Evolutionary conservation across 2,113 vertebrate genomes (phyloP).

Genomic region (Callipepla squamata): DNA sequence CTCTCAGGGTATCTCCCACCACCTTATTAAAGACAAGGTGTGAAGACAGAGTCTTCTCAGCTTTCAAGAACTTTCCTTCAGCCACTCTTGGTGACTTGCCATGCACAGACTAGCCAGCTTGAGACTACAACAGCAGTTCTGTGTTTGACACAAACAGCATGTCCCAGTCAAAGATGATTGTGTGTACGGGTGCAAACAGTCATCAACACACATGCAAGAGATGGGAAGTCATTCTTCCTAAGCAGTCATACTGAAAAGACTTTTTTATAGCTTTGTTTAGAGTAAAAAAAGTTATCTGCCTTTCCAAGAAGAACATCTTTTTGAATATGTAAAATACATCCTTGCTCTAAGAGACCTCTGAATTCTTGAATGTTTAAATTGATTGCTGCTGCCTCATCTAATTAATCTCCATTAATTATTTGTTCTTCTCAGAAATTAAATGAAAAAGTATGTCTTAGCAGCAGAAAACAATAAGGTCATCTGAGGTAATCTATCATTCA

Average conservation of each 20-base stretch:
- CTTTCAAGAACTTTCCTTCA: background rate
- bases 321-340: background rate
- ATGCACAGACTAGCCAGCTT: background rate
- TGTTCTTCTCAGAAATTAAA: background rate
- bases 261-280: background rate
- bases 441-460: background rate
- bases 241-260: background rate
- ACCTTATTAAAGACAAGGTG: background rate
- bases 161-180: background rate
- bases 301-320: background rate
- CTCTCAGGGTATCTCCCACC: background rate
- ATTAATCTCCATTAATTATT: constrained; percentile 7
- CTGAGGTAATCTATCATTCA: background rate
- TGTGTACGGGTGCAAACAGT: background rate
- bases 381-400: constrained; percentile 2
- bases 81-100: background rate
- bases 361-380: constrained; percentile 11
- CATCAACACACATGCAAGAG: background rate
- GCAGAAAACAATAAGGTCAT: background rate
- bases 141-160: background rate
- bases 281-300: background rate
- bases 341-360: background rate
- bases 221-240: background rate
- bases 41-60: background rate
- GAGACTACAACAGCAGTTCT: background rate